Conservation (phyloP, 2,888 invertebrate species). For the Rhagonycha fulva region DNA sequence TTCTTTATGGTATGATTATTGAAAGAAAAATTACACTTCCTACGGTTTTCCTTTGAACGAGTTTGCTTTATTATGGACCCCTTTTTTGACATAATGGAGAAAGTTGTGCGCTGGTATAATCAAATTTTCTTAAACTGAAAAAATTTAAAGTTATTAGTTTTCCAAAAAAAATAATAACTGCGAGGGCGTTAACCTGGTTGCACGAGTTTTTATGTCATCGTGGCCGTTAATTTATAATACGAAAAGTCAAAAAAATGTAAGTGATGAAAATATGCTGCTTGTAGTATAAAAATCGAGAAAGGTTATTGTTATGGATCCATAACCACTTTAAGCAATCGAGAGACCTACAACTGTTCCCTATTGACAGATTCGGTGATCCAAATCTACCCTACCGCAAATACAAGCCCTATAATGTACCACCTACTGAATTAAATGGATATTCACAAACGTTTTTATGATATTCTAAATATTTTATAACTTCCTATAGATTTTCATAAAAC, state of each 20-base stretch:
- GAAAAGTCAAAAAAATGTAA: not conserved
- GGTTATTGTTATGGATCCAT: conserved; percentile 14
- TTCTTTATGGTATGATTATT: not conserved
- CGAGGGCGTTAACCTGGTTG: not conserved
- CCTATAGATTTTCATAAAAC: not conserved
- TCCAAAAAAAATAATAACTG: not conserved
- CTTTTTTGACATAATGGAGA: not conserved
- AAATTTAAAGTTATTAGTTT: not conserved
- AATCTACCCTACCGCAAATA: conserved; percentile 1
- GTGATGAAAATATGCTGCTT: not conserved
- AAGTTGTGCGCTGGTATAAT: not conserved
- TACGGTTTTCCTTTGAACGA: not conserved
- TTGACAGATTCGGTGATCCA: not conserved
- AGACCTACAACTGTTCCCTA: conserved; percentile 1
- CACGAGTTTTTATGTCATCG: not conserved
- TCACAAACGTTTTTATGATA: not conserved
- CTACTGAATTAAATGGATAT: conserved; percentile 18
- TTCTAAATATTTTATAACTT: not conserved
- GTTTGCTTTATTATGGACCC: not conserved
- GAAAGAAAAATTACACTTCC: not conserved
- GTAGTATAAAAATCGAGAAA: not conserved
- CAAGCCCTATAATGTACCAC: conserved; percentile 7
- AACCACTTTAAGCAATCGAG: conserved; percentile 14
- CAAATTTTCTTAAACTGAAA: not conserved
- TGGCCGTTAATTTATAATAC: not conserved